Conservation (phyloP, 1,140 invertebrate species). For the Cyphomyrmex costatus region DNA sequence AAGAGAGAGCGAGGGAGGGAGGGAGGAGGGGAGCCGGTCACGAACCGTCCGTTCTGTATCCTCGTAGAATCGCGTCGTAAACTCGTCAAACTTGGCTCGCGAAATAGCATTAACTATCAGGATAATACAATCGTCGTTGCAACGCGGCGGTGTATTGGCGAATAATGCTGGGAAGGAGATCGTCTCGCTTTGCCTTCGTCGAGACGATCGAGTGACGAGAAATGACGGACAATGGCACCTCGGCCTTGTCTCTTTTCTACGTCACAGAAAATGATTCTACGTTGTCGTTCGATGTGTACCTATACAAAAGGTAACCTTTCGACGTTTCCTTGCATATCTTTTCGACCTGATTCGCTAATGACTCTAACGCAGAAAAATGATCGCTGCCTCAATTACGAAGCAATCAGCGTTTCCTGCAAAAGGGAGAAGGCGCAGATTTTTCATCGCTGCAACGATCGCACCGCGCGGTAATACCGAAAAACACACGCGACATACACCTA, state of each 20-base stretch:
- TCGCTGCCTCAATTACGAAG: neutral
- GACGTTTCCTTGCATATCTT: neutral
- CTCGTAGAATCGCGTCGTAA: slow-evolving; percentile 85
- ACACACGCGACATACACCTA: neutral
- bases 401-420: neutral
- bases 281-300: too few species aligned
- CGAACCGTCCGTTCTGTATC: slow-evolving; percentile 77
- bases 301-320: neutral
- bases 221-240: slow-evolving; percentile 32
- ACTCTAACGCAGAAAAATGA: neutral
- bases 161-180: slow-evolving; percentile 63
- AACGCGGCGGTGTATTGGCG: slow-evolving; percentile 51
- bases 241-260: slow-evolving; percentile 16
- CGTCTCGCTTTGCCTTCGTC: slow-evolving; percentile 17
- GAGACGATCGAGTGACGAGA: slow-evolving; percentile 43
- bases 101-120: slow-evolving; percentile 86
- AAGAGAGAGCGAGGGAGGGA: slow-evolving; percentile 22
- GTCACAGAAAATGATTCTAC: too few species aligned
- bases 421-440: neutral
- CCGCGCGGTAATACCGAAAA: neutral
- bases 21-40: slow-evolving; percentile 48
- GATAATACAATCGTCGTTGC: slow-evolving; percentile 86
- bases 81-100: slow-evolving; percentile 86
- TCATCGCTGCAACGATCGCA: slow-evolving; percentile 3
- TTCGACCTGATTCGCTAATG: neutral